These are phyloP conservation scores for Pavo muticus DNA, from an alignment of 2,113 vertebrate species.

Conservation along the genomic window DNA sequence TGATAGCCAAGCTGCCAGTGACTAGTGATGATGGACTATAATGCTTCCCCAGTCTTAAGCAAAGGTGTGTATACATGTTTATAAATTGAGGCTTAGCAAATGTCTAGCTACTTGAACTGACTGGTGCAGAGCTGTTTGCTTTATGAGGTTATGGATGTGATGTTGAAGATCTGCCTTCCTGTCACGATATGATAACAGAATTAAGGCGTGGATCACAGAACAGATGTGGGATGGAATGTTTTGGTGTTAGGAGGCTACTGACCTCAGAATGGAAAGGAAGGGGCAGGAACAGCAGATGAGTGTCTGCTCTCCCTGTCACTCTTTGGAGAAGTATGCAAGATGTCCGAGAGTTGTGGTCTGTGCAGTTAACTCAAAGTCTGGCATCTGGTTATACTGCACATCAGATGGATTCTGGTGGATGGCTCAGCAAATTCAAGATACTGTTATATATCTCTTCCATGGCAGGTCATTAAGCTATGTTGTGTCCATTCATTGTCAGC, in stretches of 20 bases:
- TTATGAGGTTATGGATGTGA: background rate
- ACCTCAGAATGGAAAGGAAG: background rate
- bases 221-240: accelerated
- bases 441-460: accelerated
- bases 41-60: background rate
- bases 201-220: background rate
- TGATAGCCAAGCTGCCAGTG: conserved; percentile 54
- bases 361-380: background rate
- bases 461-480: accelerated
- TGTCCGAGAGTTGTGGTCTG: background rate
- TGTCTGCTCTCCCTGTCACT: background rate
- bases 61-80: background rate
- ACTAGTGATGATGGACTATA: conserved; percentile 3
- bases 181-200: accelerated
- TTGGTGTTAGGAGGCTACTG: accelerated
- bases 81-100: background rate
- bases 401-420: background rate
- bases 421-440: no score
- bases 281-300: background rate
- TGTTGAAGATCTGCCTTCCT: background rate
- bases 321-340: background rate
- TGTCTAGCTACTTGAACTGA: background rate
- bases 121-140: background rate
- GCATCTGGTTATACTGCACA: background rate
- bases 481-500: accelerated